phyloP scores from a whole-genome alignment of 1,140 invertebrate species.

The Pomacea maculata region DNA sequence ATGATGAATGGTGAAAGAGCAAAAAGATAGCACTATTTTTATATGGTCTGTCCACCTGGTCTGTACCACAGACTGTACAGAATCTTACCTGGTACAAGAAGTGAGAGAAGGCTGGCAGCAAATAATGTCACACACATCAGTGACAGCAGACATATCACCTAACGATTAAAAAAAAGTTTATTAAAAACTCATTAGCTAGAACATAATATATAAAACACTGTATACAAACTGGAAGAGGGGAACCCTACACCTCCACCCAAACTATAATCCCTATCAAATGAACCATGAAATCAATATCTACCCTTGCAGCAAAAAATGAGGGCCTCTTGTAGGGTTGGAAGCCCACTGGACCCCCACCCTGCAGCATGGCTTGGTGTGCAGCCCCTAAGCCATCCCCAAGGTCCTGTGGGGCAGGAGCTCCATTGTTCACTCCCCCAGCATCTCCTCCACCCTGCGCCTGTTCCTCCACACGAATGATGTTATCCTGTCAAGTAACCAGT shows the following conservation, averaged over 20 bases:
- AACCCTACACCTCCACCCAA: no score
- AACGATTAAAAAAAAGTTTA: slow-evolving; percentile 30
- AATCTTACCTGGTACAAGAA: slow-evolving; percentile 82
- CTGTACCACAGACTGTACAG: no score
- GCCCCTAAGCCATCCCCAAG: slow-evolving; percentile 63
- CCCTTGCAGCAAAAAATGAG: slow-evolving; percentile 81
- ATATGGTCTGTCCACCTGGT: no score
- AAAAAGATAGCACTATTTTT: no score
- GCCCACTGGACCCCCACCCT: slow-evolving; percentile 69
- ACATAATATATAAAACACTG: no score
- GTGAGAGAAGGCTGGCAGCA: slow-evolving; percentile 79
- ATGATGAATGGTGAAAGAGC: no score
- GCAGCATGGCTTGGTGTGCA: slow-evolving; percentile 70
- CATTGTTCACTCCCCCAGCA: slow-evolving; percentile 33
- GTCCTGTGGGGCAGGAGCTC: slow-evolving; percentile 32
- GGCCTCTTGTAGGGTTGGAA: slow-evolving; percentile 91
- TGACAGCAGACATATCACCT: slow-evolving; percentile 77
- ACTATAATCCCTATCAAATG: no score
- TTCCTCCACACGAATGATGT: slow-evolving; percentile 31
- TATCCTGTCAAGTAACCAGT: slow-evolving; percentile 40
- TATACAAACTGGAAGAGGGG: no score
- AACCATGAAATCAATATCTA: slow-evolving; percentile 58
- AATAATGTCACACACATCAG: slow-evolving; percentile 87
- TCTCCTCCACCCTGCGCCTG: slow-evolving; percentile 14
- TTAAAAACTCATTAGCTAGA: background rate